These are phyloP conservation scores for Gryon sp. DNA, from an alignment of 1,140 invertebrate species.

Conservation along the genomic window DNA sequence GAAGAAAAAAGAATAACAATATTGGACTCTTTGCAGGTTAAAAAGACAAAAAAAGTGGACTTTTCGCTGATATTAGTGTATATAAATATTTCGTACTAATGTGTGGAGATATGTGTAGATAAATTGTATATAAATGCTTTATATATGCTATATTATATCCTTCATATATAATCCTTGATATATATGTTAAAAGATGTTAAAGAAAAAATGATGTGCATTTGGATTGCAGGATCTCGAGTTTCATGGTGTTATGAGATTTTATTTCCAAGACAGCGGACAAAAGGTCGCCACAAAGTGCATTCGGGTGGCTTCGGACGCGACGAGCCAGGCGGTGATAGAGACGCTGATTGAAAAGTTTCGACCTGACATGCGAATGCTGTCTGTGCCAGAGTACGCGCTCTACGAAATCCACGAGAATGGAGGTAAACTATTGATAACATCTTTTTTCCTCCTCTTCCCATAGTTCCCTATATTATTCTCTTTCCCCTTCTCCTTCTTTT, in stretches of 20 bases:
- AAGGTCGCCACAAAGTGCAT: slow-evolving; percentile 99
- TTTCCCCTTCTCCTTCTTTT: background rate
- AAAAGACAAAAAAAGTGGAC: too few species aligned
- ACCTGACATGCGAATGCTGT: slow-evolving; percentile 99
- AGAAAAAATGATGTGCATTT: slow-evolving; percentile 1
- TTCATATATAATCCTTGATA: too few species aligned
- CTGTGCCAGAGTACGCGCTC: slow-evolving; percentile 95
- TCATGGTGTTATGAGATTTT: slow-evolving; percentile 99
- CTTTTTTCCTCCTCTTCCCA: background rate
- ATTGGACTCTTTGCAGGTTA: too few species aligned
- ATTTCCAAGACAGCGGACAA: slow-evolving; percentile 98
- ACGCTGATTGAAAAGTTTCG: slow-evolving; percentile 99
- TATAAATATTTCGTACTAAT: too few species aligned
- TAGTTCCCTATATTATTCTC: background rate
- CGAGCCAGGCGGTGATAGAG: slow-evolving; percentile 95
- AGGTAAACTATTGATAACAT: slow-evolving; percentile 79
- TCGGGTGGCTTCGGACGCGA: slow-evolving; percentile 96
- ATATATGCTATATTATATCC: too few species aligned
- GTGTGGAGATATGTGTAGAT: too few species aligned
- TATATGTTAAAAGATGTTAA: background rate
- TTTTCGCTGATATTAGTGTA: too few species aligned
- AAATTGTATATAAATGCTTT: too few species aligned
- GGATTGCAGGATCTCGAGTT: slow-evolving; percentile 95
- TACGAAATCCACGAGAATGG: slow-evolving; percentile 98
- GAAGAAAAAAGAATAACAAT: too few species aligned